Base-by-base conservation (phyloP, 2,113 vertebrate species). In the Tragelaphus strepsiceros region DNA sequence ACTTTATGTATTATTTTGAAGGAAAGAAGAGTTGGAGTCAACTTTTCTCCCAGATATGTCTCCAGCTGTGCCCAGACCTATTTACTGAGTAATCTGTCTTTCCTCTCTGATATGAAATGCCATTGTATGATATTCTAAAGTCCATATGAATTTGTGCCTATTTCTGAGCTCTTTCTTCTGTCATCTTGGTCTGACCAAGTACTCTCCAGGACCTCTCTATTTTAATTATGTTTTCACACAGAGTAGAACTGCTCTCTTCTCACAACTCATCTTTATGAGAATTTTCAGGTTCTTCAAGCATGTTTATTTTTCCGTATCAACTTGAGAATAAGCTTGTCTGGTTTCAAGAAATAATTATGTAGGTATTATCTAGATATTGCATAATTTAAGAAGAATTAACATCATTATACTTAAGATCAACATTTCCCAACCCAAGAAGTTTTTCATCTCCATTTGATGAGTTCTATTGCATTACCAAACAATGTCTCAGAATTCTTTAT, bases 371-470 rank as follows among this genome's bases (percentile, higher is more conserved):
- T 89, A 89, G 85, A 54, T 89, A 89, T 88, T 95, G 5, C 17
- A 89, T 89, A 93, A 96, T 78, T 96, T 83, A 88, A 83, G 78
- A 92, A 64, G 39, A 93, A 88, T 64, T 90, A 54, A 39, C 39
- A 43, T 53, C 22, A 22, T 94, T 56, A 51, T 67, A 80, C 56
- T 71, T 77, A 16, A 7, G 24, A 58, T 64, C 35, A 93, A 74
- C 56, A 84, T 61, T 85, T 51, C 92, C 5, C 24, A 95, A 46
- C 39, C 26, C 49, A 94, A 90, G 86, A 93, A 86, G 46, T 4
- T 35, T 87, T 91, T 92, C 16, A 49, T 83, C 86, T 93, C 62
- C 22, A 67, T 88, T 74, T 90, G 39, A 24, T 64, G 13, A n/a
- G 19, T 83, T 94, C 24, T 87, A 17, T 56, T 22, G 16, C 71